Percentiles rank a stretch among this genome's conserved stretches.
Evolutionary conservation across 1,140 invertebrate genomes (phyloP).

Genomic region (Procambarus clarkii): DNA sequence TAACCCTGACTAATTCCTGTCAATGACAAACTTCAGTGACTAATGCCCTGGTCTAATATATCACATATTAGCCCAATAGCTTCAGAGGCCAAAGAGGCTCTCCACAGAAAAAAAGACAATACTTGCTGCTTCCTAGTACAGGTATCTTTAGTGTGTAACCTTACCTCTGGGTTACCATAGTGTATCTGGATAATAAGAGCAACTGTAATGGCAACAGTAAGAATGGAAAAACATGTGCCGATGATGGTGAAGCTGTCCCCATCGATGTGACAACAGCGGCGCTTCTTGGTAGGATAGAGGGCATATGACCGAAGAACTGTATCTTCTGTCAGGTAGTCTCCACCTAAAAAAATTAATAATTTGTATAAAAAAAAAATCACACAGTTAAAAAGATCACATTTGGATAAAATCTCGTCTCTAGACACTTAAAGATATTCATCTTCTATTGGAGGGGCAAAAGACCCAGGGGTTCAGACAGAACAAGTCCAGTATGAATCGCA

Average conservation of each 20-base stretch:
- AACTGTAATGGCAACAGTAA: conserved; percentile 82
- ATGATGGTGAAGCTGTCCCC: conserved; percentile 78
- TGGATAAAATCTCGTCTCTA: too few relatives aligned
- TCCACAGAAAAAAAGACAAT: background rate
- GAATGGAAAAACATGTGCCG: conserved; percentile 77
- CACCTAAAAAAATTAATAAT: conserved; percentile 2
- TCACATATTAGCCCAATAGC: too few relatives aligned
- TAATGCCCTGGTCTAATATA: too few relatives aligned
- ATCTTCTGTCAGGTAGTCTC: conserved; percentile 46
- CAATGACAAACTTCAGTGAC: too few relatives aligned
- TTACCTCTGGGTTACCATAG: conserved; percentile 77
- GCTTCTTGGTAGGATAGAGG: conserved; percentile 15
- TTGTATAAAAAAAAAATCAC: background rate
- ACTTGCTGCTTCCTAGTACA: too few relatives aligned
- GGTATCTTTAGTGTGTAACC: background rate
- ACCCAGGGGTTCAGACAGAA: too few relatives aligned
- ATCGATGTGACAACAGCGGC: conserved; percentile 74
- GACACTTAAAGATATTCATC: too few relatives aligned
- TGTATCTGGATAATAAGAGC: conserved; percentile 81
- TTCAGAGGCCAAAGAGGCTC: too few relatives aligned
- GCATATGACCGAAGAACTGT: conserved; percentile 33
- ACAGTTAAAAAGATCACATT: background rate
- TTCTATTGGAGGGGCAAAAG: too few relatives aligned
- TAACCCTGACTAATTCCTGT: too few relatives aligned
- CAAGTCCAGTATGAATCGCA: too few relatives aligned